Evolutionary conservation across 2,888 invertebrate genomes (phyloP), one percentile per base, ranked within the genome.

Genomic region (Drosophila aldrichi): DNA sequence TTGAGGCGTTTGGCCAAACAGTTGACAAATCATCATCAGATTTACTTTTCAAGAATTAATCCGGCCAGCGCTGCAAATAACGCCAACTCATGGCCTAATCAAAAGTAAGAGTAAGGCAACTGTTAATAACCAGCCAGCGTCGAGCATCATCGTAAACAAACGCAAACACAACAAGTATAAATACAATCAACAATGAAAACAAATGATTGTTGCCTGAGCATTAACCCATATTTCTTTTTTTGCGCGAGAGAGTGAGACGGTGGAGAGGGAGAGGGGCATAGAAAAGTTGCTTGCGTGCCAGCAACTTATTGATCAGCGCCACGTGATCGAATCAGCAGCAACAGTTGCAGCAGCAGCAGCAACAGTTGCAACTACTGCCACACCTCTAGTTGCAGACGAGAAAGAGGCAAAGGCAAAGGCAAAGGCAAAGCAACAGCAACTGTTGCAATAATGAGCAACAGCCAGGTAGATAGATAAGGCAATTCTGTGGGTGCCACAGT

Each of bases 221-320:
- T 89, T 91, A 91, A 88, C 91, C 90, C 91, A 91, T 82, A 84
- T 91, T 76, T 72, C 6, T 69, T 61, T 61, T 70, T 64, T n/a
- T n/a, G n/a, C 44, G 68, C 59, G 22, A 41, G 18, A 20, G 51
- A 7, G 62, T 54, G 48, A 41, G 8, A 5, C 44, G 25, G 18
- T 12, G 18, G 59, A 49, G 46, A 32, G 29, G 38, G 25, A 22
- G 16, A 49, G 20, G 22, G n/a, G 10, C 10, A 29, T 41, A 44
- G 25, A 54, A 66, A 75, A 77, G 74, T 74, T 74, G 74, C 66
- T 90, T 89, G 90, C 90, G 88, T 89, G 90, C 85, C 85, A 81
- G 76, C 67, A 89, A 86, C 91, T 80, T 87, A 91, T 91, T 90
- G 90, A 90, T 91, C 83, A 83, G 59, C 65, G 85, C 90, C 82